A percentile compares a stretch with the other conserved stretches of the same genome.
These are phyloP conservation scores for Drosophila lini DNA, from an alignment of 1,140 invertebrate genomes.

Conservation along the genomic window DNA sequence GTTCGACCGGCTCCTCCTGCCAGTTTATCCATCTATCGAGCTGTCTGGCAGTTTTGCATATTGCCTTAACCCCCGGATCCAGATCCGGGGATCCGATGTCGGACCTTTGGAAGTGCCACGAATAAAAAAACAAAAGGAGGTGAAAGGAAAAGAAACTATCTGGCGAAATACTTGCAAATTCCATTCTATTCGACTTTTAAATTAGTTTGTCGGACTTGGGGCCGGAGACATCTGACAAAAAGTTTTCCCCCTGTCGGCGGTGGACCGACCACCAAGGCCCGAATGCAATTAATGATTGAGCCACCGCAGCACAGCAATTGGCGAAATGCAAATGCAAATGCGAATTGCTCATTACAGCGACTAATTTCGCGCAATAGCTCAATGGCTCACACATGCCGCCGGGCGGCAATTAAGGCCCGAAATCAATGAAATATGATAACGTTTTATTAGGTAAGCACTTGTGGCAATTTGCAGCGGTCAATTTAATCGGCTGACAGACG, in stretches of 20 bases:
- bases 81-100: slow-evolving; percentile 18
- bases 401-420: slow-evolving; percentile 42
- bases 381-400: slow-evolving; percentile 24
- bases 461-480: slow-evolving; percentile 33
- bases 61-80: slow-evolving; percentile 38
- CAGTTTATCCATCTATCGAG: slow-evolving; percentile 56
- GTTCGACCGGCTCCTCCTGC: slow-evolving; percentile 25
- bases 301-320: slow-evolving; percentile 29
- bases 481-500: slow-evolving; percentile 42
- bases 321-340: slow-evolving; percentile 44
- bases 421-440: slow-evolving; percentile 59
- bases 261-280: slow-evolving; percentile 15
- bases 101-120: slow-evolving; percentile 18
- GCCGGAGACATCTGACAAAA: slow-evolving; percentile 41
- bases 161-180: slow-evolving; percentile 60
- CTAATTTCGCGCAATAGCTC: slow-evolving; percentile 27
- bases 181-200: slow-evolving; percentile 75
- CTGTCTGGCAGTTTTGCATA: slow-evolving; percentile 63
- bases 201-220: slow-evolving; percentile 62
- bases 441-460: slow-evolving; percentile 47
- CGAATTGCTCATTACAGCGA: slow-evolving; percentile 27
- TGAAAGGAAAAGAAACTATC: slow-evolving; percentile 44
- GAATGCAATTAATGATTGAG: slow-evolving; percentile 64
- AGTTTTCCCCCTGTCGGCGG: slow-evolving; percentile 12
- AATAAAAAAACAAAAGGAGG: slow-evolving; percentile 13